Conservation (phyloP, 2,888 invertebrate species). For the Zaprionus obscuricornis region DNA sequence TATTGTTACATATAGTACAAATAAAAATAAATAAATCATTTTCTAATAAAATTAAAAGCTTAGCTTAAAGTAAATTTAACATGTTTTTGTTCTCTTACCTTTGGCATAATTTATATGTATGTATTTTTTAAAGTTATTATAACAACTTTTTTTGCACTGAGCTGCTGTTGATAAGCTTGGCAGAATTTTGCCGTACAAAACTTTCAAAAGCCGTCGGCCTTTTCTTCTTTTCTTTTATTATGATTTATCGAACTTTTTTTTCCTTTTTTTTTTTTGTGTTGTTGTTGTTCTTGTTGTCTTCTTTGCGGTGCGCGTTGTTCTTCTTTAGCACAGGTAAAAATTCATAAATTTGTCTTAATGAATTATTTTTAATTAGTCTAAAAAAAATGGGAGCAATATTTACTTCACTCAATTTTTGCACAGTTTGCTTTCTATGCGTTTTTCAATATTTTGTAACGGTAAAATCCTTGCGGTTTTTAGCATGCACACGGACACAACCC, state of each 20-base stretch:
- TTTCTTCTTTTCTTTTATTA: neutral
- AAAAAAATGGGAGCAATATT: too few relatives aligned
- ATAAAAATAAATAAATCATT: conserved; percentile 67
- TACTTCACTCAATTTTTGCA: conserved; percentile 15
- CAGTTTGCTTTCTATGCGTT: conserved; percentile 9
- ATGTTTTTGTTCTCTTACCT: conserved; percentile 56
- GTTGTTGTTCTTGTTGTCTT: conserved; percentile 2
- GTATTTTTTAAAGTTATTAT: neutral
- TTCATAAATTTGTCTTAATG: conserved; percentile 24
- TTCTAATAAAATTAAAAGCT: conserved; percentile 66
- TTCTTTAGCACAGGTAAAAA: too few relatives aligned
- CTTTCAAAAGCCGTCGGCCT: conserved; percentile 51
- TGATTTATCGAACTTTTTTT: neutral
- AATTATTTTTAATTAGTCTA: conserved; percentile 12
- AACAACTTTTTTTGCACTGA: too few relatives aligned
- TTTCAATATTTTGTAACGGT: conserved; percentile 49
- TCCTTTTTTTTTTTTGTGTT: conserved; percentile 25
- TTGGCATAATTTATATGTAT: conserved; percentile 61
- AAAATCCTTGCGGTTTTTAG: conserved; percentile 37
- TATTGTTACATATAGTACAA: too few relatives aligned
- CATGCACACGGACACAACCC: too few relatives aligned
- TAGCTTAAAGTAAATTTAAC: conserved; percentile 10
- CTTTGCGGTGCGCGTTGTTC: conserved; percentile 5
- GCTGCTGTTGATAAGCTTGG: conserved; percentile 35
- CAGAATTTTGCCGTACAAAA: conserved; percentile 29